Conservation (phyloP, 2,888 invertebrate genomes). For the Eulithis prunata region DNA sequence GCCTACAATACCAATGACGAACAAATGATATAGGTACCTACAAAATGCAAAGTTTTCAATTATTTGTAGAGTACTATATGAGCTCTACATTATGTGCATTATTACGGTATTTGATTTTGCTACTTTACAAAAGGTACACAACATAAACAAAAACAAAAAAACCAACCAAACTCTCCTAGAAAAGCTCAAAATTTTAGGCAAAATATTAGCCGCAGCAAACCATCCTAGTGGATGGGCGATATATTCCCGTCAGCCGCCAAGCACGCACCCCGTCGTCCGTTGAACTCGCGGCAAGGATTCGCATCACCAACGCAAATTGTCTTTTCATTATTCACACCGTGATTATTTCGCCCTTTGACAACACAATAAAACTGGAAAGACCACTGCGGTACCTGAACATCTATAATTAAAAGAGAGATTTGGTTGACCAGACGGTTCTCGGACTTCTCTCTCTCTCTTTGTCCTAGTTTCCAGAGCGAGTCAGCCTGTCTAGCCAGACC, state of each 20-base stretch:
- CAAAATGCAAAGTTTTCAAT: too few species aligned
- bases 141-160: not conserved
- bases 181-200: not conserved
- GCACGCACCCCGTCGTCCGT: constrained; percentile 64
- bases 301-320: constrained; percentile 75
- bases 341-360: constrained; percentile 73
- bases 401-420: not conserved
- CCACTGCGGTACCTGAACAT: constrained; percentile 14
- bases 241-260: constrained; percentile 41
- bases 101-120: too few species aligned
- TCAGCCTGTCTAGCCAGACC: not conserved
- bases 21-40: too few species aligned
- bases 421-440: not conserved
- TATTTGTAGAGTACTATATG: too few species aligned
- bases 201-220: constrained; percentile 9
- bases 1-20: too few species aligned
- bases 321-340: constrained; percentile 79
- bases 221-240: constrained; percentile 38
- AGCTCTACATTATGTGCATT: too few species aligned
- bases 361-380: constrained; percentile 36
- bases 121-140: too few species aligned
- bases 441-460: not conserved
- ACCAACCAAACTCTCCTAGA: not conserved
- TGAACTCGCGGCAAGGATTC: constrained; percentile 70
- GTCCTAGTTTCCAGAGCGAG: constrained; percentile 3